Evolutionary conservation across 2,797 vertebrate genomes (phyloP).

Genomic region (Sebastes matsubarae): DNA sequence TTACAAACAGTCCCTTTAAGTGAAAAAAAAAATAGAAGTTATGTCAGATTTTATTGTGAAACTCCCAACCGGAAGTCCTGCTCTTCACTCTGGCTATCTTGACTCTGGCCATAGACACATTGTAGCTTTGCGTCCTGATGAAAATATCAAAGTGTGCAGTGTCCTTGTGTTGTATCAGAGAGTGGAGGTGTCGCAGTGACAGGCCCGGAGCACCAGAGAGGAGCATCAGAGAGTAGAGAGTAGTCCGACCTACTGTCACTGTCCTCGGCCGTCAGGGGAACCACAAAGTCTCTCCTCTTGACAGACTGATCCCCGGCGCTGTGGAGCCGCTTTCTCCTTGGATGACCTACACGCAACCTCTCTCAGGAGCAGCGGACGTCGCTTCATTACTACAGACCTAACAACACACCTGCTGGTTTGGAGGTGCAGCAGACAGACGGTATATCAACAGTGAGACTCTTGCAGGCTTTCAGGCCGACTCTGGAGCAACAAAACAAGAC

Average conservation of each 20-base stretch:
- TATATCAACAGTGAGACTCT: neutral
- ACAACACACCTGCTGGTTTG: slow-evolving; percentile 39
- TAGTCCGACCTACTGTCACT: slow-evolving; percentile 14
- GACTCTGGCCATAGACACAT: neutral
- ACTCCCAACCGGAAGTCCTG: neutral
- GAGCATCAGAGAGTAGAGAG: neutral
- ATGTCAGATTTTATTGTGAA: slow-evolving; percentile 47
- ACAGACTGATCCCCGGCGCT: slow-evolving; percentile 24
- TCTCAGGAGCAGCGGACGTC: slow-evolving; percentile 20
- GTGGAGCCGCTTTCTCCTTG: slow-evolving; percentile 75
- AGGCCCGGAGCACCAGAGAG: neutral
- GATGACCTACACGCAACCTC: slow-evolving; percentile 74
- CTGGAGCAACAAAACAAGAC: neutral
- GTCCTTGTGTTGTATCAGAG: slow-evolving; percentile 37
- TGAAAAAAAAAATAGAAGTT: no score
- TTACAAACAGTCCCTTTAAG: no score
- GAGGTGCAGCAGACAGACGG: neutral
- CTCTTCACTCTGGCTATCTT: accelerated
- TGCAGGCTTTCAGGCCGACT: slow-evolving; percentile 42
- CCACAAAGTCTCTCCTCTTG: neutral
- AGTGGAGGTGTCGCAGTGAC: neutral
- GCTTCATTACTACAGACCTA: neutral
- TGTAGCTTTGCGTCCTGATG: slow-evolving; percentile 26
- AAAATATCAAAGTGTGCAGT: slow-evolving; percentile 38
- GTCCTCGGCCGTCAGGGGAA: slow-evolving; percentile 9